Conservation (phyloP, 2,797 vertebrate species). For the Onychomys arenicola region DNA sequence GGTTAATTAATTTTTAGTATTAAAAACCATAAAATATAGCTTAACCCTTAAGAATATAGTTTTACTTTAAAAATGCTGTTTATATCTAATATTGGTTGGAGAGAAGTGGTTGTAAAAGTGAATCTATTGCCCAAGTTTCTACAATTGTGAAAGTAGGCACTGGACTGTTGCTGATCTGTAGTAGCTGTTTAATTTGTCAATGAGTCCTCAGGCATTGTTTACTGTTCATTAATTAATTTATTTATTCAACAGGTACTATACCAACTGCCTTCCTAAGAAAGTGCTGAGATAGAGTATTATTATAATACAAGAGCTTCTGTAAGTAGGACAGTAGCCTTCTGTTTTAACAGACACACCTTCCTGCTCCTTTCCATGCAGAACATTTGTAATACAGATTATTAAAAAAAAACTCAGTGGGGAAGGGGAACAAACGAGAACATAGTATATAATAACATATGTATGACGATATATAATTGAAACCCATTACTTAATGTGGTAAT, state of each 20-base stretch:
- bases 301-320: slow-evolving; percentile 78
- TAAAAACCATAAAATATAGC: slow-evolving; percentile 31
- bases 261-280: slow-evolving; percentile 78
- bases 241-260: slow-evolving; percentile 80
- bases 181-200: slow-evolving; percentile 52
- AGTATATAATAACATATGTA: background rate
- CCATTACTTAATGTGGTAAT: background rate
- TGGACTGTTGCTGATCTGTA: slow-evolving; percentile 34
- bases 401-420: slow-evolving; percentile 31
- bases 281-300: slow-evolving; percentile 77
- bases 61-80: background rate
- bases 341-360: slow-evolving; percentile 49
- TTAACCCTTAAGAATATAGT: slow-evolving; percentile 50
- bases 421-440: background rate
- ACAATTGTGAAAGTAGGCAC: background rate
- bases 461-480: background rate
- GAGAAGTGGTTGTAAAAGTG: slow-evolving; percentile 55
- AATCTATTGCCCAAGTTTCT: background rate
- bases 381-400: slow-evolving; percentile 56
- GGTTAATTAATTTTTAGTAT: slow-evolving; percentile 8
- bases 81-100: background rate
- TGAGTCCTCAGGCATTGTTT: slow-evolving; percentile 68
- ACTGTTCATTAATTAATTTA: slow-evolving; percentile 74
- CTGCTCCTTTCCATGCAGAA: slow-evolving; percentile 8
- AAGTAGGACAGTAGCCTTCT: slow-evolving; percentile 78